Conservation (phyloP, 1,140 invertebrate species). For the Papilio glaucus region DNA sequence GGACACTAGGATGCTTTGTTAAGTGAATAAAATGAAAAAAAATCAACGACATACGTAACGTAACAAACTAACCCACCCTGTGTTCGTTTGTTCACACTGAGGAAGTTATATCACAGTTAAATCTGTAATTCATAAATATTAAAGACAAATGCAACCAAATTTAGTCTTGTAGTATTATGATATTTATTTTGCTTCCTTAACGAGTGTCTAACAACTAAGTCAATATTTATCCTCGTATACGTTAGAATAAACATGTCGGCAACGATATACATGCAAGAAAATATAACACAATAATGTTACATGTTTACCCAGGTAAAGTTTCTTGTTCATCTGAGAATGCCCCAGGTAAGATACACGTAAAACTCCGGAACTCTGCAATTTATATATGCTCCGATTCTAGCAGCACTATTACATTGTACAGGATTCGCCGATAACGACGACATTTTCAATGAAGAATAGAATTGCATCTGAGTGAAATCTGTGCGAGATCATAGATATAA, state of each 20-base stretch:
- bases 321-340: slow-evolving; percentile 51
- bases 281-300: slow-evolving; percentile 57
- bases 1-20: too few species aligned
- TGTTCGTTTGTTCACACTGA: too few species aligned
- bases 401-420: slow-evolving; percentile 35
- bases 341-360: slow-evolving; percentile 44
- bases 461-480: slow-evolving; percentile 37
- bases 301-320: slow-evolving; percentile 60
- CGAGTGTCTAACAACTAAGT: slow-evolving; percentile 1
- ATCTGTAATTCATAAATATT: not conserved
- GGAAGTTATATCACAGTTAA: too few species aligned
- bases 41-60: not conserved
- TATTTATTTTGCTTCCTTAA: slow-evolving; percentile 19
- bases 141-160: not conserved
- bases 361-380: slow-evolving; percentile 46
- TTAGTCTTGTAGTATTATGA: not conserved
- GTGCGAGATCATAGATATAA: slow-evolving; percentile 43
- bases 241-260: slow-evolving; percentile 49
- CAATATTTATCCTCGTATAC: slow-evolving; percentile 36
- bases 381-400: slow-evolving; percentile 44
- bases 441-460: slow-evolving; percentile 31
- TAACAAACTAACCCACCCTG: too few species aligned
- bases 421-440: slow-evolving; percentile 41
- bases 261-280: slow-evolving; percentile 57
- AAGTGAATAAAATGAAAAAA: too few species aligned